These are phyloP conservation scores for Pteria penguin DNA, from an alignment of 2,888 invertebrate genomes.

Conservation along the genomic window DNA sequence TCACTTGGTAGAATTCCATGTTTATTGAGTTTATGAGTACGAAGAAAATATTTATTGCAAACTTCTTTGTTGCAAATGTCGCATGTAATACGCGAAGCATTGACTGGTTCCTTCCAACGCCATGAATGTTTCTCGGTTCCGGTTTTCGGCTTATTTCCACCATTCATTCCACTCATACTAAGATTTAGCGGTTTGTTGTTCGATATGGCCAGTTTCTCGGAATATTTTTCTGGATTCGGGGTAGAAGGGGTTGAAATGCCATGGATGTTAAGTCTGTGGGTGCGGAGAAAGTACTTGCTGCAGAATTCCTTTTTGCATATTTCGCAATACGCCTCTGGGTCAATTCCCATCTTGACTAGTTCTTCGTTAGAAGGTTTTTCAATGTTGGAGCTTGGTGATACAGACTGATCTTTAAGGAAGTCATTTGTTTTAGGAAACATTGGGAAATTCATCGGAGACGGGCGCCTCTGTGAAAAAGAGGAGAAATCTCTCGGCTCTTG, in stretches of 20 bases:
- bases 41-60: conserved; percentile 80
- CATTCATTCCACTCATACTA: conserved; percentile 33
- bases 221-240: conserved; percentile 31
- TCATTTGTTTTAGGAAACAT: conserved; percentile 41
- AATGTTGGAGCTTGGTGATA: conserved; percentile 41
- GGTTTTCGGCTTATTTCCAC: conserved; percentile 46
- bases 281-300: conserved; percentile 97
- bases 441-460: conserved; percentile 26
- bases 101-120: conserved; percentile 78
- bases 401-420: conserved; percentile 38
- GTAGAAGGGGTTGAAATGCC: conserved; percentile 86
- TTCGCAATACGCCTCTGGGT: conserved; percentile 80
- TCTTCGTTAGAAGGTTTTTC: conserved; percentile 72
- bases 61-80: conserved; percentile 80
- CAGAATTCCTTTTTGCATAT: conserved; percentile 98
- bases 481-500: conserved; percentile 47
- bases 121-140: conserved; percentile 64
- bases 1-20: conserved; percentile 78
- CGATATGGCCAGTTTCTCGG: conserved; percentile 45
- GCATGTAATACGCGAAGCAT: conserved; percentile 76
- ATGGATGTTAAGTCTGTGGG: conserved; percentile 98
- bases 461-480: conserved; percentile 7
- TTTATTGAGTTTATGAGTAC: conserved; percentile 79
- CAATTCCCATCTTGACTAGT: conserved; percentile 78
- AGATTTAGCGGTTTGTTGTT: conserved; percentile 41